Base-by-base conservation (phyloP, 2,888 invertebrate genomes). In the Pollenia angustigena region DNA sequence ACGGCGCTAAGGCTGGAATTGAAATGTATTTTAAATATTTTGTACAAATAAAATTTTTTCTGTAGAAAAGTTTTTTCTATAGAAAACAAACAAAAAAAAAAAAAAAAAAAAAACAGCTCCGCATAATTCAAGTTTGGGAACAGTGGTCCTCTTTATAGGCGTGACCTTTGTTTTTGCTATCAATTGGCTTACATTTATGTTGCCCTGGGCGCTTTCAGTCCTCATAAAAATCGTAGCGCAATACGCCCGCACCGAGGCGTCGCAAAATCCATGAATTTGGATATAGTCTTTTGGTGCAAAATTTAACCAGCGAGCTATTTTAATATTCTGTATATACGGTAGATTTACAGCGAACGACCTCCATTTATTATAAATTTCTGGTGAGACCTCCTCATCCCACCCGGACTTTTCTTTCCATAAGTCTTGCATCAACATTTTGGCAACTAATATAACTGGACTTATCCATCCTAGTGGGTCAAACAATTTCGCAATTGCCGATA, bases 111-210 rank as follows among this genome's bases (percentile, higher is more conserved):
- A 46, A 12, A 46, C 8, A 9, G 75, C 82, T n/a, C 52, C 50
- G 7, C 69, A 69, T 10, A 75, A n/a, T 52, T 82, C 82, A 0
- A 82, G 12, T 58, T 60, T 75, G 2, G 75, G 82, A 6, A 82
- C 16, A 0, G 68, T 69, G 4, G n/a, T 60, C 16, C 44, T 46
- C 42, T 80, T 71, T 11, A 80, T 7, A 6, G 80, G 71, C 6
- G 71, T 72, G 1, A 71, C 64, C 14, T 62, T 72, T 1, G 52
- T 81, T 48, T 81, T 81, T 9, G 71, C 64, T 12, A 64, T 40
- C 16, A 81, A 12, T 16, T 72, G 32, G 4, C 40, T 10, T 3
- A 12, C 46, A 12, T 54, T 54, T 0, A 64, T 64, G 4, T 23
- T 7, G 4, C 52, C 62, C 6, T 54, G 23, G 16, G n/a, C 0